phyloP scores from a whole-genome alignment of 2,113 vertebrate species.

The Tychaedon coryphoeus region DNA sequence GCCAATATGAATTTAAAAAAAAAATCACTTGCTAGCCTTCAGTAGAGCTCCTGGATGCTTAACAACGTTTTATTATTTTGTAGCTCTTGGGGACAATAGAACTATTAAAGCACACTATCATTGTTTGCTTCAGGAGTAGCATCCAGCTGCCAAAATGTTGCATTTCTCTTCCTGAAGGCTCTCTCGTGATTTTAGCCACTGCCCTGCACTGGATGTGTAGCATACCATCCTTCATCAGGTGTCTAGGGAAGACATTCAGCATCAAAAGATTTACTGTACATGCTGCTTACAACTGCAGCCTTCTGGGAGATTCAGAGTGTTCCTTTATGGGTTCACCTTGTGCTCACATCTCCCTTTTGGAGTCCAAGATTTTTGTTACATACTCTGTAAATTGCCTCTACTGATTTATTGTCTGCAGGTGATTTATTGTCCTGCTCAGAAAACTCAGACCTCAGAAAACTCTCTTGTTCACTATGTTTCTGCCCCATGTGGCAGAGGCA shows the following conservation, averaged over 20 bases:
- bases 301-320: not conserved
- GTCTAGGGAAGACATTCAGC: not conserved
- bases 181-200: not conserved
- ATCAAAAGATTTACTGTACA: not conserved
- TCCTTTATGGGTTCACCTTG: not conserved
- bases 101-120: not conserved
- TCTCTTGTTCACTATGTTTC: not conserved
- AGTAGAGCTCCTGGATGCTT: not conserved
- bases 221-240: not conserved
- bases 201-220: not conserved
- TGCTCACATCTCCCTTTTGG: not conserved
- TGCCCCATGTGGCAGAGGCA: not conserved
- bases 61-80: not conserved
- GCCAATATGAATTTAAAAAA: not conserved
- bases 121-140: not conserved
- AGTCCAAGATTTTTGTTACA: not conserved
- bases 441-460: not conserved
- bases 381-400: not conserved
- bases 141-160: not conserved
- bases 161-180: not conserved
- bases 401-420: constrained; percentile 27
- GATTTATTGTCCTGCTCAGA: constrained; percentile 7
- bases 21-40: not conserved
- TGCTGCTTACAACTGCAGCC: not conserved
- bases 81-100: not conserved